Base-by-base conservation (phyloP, 1,140 invertebrate species). In the Cydia splendana region DNA sequence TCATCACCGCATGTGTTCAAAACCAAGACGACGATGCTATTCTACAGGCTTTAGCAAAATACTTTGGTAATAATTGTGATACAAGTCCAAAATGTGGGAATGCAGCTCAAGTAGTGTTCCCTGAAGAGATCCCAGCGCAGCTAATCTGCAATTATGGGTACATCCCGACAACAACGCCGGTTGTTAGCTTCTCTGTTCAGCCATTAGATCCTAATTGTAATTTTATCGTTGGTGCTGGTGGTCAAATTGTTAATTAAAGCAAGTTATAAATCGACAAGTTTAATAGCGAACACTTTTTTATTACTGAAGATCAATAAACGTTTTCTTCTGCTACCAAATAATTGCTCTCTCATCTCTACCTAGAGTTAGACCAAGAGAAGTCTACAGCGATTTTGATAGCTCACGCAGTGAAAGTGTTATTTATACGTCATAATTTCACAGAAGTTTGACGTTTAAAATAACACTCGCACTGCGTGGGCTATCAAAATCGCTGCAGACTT, bases 121-220 rank as follows among this genome's bases (percentile, higher is more conserved):
- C 85, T 3, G 74, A 81, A 34, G 57, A 81, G 12, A 82, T 87
- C 28, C 86, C 86, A 28, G 85, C 84, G 6, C 84, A 84, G 38
- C 73, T 87, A 45, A 82, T 77, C 1, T 85, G 84, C 34, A 87
- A 87, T 38, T 79, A 83, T 67, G 84, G 84, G 6, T 84, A 82
- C 51, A 79, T 80, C 45, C 82, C 81, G 9, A 30, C 83, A 0
- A 78, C 79, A 71, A 57, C 83, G 0, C 87, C 87, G 0, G 81
- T 79, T 74, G 82, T 88, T 0, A 86, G 79, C 38, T 57, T 86
- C 0, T 85, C 84, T 65, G 80, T 85, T 0, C 85, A 88, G n/a
- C 78, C 86, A 10, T 62, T 84, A 15, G 83, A 0, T 82, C 79
- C n/a, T 75, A 80, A 79, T 73, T 79, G 80, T 77, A 65, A 34